A percentile compares a stretch with the other conserved stretches of the same genome.
These are phyloP conservation scores for Clytia hemisphaerica DNA, from an alignment of 30 jellyfish, hydroid and myxozoan genomes.

Conservation along the genomic window DNA sequence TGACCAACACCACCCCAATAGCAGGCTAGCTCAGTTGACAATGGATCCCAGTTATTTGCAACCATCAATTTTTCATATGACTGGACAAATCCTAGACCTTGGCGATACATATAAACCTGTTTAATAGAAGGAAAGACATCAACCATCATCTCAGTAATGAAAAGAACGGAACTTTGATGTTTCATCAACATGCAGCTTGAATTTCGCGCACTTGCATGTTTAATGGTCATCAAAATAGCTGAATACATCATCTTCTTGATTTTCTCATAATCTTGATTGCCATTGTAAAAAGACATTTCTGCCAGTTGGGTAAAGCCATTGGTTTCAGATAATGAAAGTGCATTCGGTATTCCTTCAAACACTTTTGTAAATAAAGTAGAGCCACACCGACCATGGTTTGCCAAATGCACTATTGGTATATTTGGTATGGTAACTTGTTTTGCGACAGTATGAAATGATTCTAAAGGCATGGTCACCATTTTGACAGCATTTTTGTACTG, in stretches of 20 bases:
- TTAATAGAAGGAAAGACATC: background rate
- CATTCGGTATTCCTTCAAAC: background rate
- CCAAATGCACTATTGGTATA: background rate
- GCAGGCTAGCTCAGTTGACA: background rate
- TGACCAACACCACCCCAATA: conserved; percentile 1
- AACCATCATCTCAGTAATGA: background rate
- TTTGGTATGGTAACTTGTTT: background rate
- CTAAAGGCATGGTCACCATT: background rate
- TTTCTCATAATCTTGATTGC: background rate
- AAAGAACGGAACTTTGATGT: background rate
- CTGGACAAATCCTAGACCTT: background rate
- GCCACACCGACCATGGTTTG: conserved; percentile 19
- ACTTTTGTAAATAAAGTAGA: background rate
- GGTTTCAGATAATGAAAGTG: conserved; percentile 1
- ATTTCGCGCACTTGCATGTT: conserved; percentile 2
- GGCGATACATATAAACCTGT: conserved; percentile 6
- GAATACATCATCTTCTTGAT: background rate
- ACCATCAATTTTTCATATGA: background rate
- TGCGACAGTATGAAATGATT: background rate
- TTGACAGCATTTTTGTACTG: conserved; percentile 7
- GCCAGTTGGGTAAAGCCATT: background rate
- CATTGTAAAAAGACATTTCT: background rate
- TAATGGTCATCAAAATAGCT: background rate
- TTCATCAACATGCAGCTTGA: background rate
- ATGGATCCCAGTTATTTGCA: background rate